phyloP scores from a whole-genome alignment of 2,888 invertebrate species.

The Antheraea yamamai region DNA sequence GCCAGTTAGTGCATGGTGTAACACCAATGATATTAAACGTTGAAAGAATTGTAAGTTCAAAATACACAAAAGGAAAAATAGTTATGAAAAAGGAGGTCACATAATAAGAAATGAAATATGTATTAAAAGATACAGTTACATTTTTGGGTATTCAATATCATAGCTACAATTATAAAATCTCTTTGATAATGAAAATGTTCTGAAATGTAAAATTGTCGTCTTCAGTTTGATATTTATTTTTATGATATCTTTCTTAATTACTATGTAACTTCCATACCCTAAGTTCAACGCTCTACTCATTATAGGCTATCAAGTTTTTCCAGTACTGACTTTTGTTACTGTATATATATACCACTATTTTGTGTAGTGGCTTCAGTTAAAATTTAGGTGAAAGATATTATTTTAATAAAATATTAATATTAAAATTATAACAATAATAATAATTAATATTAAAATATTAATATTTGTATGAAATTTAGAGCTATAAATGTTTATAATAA shows the following conservation, averaged over 20 bases:
- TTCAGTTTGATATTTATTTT: too few species aligned
- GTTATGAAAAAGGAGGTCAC: neutral
- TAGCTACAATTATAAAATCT: too few species aligned
- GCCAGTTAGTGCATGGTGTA: slow-evolving; percentile 85
- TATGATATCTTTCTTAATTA: neutral
- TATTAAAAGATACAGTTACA: too few species aligned
- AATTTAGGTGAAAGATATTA: neutral
- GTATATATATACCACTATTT: too few species aligned
- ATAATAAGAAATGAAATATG: too few species aligned
- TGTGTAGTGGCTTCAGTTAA: neutral
- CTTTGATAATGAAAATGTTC: too few species aligned
- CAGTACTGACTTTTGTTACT: neutral
- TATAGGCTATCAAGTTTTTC: neutral
- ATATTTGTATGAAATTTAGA: neutral
- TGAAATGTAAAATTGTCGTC: too few species aligned
- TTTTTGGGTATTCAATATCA: too few species aligned
- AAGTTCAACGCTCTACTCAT: neutral
- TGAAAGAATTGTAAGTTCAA: slow-evolving; percentile 81
- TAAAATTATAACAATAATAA: too few species aligned
- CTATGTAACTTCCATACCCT: neutral
- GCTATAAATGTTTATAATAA: neutral
- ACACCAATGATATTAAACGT: slow-evolving; percentile 87
- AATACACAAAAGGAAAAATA: neutral
- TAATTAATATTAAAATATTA: too few species aligned
- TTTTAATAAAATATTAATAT: too few species aligned